A percentile compares a stretch with the other conserved stretches of the same genome.
Evolutionary conservation across 2,888 invertebrate genomes (phyloP).

Genomic region (Tanytarsus gracilentus): DNA sequence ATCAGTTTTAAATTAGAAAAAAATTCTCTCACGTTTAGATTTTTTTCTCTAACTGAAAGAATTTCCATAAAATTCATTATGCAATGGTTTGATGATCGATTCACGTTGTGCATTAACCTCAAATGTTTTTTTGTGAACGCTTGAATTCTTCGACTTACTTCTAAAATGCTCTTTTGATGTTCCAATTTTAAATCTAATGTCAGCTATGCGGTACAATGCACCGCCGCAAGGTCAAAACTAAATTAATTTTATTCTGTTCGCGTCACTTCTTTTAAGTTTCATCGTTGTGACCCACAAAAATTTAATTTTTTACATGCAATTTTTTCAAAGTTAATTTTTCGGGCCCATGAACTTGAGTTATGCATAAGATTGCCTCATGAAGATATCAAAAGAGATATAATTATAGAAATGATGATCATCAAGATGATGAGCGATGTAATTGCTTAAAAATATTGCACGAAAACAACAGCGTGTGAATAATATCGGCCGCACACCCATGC

Average conservation of each 20-base stretch:
- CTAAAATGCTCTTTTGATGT: no score
- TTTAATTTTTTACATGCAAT: neutral
- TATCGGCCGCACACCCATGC: neutral
- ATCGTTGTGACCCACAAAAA: constrained; percentile 18
- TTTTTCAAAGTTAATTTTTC: neutral
- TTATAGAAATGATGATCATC: neutral
- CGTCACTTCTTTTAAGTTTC: neutral
- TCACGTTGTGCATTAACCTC: neutral
- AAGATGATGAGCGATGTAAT: neutral
- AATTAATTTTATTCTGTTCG: neutral
- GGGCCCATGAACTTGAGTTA: neutral
- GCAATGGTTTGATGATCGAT: neutral
- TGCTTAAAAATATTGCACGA: neutral
- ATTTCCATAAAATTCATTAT: constrained; percentile 1
- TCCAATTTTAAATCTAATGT: no score
- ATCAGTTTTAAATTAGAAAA: no score
- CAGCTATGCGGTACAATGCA: constrained; percentile 13
- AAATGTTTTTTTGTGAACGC: neutral
- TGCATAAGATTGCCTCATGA: no score
- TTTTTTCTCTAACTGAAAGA: no score
- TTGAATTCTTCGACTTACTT: neutral
- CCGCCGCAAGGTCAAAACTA: neutral
- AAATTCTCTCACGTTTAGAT: constrained; percentile 4
- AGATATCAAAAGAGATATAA: no score
- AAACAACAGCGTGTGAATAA: neutral